Evolutionary conservation across 2,888 invertebrate genomes (phyloP).

Genomic region (Yponomeuta malinellus): DNA sequence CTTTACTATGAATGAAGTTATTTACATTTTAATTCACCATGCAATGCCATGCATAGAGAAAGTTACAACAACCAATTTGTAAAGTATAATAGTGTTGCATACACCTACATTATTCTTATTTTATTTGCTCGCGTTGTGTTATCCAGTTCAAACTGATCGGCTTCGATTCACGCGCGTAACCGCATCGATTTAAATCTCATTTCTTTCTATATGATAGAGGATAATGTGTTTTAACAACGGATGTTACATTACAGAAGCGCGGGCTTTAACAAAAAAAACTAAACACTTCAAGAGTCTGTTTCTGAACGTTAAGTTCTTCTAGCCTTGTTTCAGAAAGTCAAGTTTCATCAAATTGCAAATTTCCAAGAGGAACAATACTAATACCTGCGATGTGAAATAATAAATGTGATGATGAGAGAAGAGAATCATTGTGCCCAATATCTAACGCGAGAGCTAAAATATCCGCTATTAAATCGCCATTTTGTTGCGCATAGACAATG

Average conservation of each 20-base stretch:
- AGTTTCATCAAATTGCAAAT: not conserved
- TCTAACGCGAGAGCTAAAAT: constrained; percentile 25
- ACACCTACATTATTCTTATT: not conserved
- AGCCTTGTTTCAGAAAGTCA: not conserved
- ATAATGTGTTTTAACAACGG: constrained; percentile 34
- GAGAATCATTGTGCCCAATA: not conserved
- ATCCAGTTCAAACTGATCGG: constrained; percentile 21
- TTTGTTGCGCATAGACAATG: constrained; percentile 31
- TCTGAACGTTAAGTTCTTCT: not conserved
- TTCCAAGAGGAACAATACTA: not conserved
- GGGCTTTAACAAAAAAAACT: constrained; percentile 29
- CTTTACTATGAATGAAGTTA: not conserved
- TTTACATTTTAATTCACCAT: constrained; percentile 19
- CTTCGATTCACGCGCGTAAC: constrained; percentile 50
- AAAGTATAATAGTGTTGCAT: constrained; percentile 10
- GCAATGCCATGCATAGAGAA: constrained; percentile 21
- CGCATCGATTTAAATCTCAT: constrained; percentile 43
- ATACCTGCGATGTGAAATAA: not conserved
- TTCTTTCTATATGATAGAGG: constrained; percentile 47
- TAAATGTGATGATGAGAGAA: constrained; percentile 4
- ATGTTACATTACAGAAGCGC: constrained; percentile 33
- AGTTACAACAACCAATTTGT: constrained; percentile 17
- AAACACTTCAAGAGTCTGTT: not conserved
- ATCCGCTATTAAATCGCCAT: constrained; percentile 52
- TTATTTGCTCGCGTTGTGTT: constrained; percentile 15